Base-by-base conservation (phyloP, 2,888 invertebrate species). In the Caenorhabditis sp. region DNA sequence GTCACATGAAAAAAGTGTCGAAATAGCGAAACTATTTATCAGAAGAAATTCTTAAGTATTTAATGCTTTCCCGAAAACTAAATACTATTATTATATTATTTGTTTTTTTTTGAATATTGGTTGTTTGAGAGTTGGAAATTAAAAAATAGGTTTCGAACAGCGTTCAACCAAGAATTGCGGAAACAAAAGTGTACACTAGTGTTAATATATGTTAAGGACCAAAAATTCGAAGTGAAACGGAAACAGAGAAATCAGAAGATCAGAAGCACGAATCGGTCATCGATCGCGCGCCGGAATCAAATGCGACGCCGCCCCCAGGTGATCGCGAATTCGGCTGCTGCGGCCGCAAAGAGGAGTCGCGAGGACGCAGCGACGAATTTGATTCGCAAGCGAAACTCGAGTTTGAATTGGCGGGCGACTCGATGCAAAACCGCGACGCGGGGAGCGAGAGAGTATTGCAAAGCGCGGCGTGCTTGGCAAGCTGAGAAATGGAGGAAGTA, bases 351-450 rank as follows among this genome's bases (percentile, higher is more conserved):
- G 17, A 8, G 11, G 35, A 53, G 15, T 53, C 13, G 48, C 48
- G 48, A 48, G 17, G 30, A 48, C 48, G 27, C 43, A 17, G 27
- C 39, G 41, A 26, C 39, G 20, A 55, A 26, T 41, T 59, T 35
- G 46, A 46, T 35, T 50, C 62, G 52, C 39, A 17, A 17, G 55
- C 39, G 45, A 59, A 68, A 71, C 20, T 39, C 62, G 22, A 46
- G 53, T 71, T 71, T 45, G 35, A 71, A 71, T 71, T 62, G 55
- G 71, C 71, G 71, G 55, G 61, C 46, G 22, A 30, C 41, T n/a
- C 39, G 43, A 22, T 62, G 35, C n/a, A 22, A 30, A 24, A 27
- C 50, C 70, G 70, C 70, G 59, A 46, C 70, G 61, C 70, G 27
- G 20, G 20, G 32, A 52, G 35, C 35, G 35, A 22, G 53, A 41